A percentile compares a stretch with the other conserved stretches of the same genome.
Evolutionary conservation across 37 sponge, comb jelly and placozoan species (phyloP).

Genomic region (Dysidea cf. avara): DNA sequence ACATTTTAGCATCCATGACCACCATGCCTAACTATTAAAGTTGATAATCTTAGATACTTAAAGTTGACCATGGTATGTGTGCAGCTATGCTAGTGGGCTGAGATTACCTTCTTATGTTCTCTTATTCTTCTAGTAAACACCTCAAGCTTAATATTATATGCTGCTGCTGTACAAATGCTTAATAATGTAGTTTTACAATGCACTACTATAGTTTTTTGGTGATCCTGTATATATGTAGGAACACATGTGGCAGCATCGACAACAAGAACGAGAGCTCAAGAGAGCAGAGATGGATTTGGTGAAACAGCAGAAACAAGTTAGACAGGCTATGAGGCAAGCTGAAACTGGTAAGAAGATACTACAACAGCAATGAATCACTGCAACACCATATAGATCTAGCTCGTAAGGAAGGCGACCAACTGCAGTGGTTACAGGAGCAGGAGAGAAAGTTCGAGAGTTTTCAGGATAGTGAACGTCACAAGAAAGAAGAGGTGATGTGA

Average conservation of each 20-base stretch:
- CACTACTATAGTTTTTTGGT: no score
- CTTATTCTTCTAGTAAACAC: no score
- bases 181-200: no score
- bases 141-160: no score
- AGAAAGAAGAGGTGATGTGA: conserved; percentile 35
- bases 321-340: conserved; percentile 30
- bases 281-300: conserved; percentile 60
- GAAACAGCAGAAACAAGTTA: conserved; percentile 55
- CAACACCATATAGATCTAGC: conserved; percentile 41
- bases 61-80: no score
- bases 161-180: no score
- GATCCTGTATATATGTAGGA: conserved; percentile 33
- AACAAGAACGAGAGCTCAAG: conserved; percentile 74
- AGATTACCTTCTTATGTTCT: no score
- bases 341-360: conserved; percentile 55
- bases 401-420: conserved; percentile 36
- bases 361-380: no score
- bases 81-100: no score
- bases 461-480: conserved; percentile 58
- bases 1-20: no score
- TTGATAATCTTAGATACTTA: no score
- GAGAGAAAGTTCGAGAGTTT: conserved; percentile 23
- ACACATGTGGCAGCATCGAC: conserved; percentile 87
- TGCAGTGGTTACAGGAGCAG: conserved; percentile 9
- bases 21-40: no score